Conservation (phyloP, 2,888 invertebrate genomes). For the Lycia hirtaria region DNA sequence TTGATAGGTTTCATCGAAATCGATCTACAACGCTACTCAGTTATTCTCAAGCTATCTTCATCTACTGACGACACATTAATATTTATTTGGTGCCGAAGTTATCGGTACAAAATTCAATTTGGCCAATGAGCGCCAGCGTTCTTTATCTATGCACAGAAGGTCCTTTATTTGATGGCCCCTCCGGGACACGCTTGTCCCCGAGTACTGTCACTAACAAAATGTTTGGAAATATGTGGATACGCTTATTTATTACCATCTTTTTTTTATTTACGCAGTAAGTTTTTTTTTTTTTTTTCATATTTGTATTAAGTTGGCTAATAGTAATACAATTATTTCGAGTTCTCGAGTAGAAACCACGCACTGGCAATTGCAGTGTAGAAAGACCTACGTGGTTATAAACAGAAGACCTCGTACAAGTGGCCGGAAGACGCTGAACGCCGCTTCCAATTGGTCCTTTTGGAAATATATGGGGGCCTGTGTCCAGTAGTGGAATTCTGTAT, state of each 20-base stretch:
- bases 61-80: slow-evolving; percentile 61
- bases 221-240: slow-evolving; percentile 47
- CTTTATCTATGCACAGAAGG: slow-evolving; percentile 84
- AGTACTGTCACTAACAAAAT: slow-evolving; percentile 34
- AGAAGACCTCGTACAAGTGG: no score
- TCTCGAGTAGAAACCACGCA: no score
- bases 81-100: slow-evolving; percentile 71
- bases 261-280: no score
- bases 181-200: slow-evolving; percentile 65
- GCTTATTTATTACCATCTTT: slow-evolving; percentile 25
- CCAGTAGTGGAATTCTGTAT: no score
- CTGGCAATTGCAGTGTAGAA: no score
- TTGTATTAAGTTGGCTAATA: no score
- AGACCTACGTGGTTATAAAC: no score
- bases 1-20: neutral
- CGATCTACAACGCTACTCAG: slow-evolving; percentile 6
- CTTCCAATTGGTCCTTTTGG: no score
- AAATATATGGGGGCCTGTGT: no score
- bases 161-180: slow-evolving; percentile 82
- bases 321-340: no score
- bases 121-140: slow-evolving; percentile 74
- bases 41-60: slow-evolving; percentile 49
- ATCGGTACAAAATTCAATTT: slow-evolving; percentile 82
- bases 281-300: neutral
- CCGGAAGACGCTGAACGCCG: no score